Evolutionary conservation across 1,140 invertebrate species (phyloP).

Genomic region (Aphelenchoides fujianensis): DNA sequence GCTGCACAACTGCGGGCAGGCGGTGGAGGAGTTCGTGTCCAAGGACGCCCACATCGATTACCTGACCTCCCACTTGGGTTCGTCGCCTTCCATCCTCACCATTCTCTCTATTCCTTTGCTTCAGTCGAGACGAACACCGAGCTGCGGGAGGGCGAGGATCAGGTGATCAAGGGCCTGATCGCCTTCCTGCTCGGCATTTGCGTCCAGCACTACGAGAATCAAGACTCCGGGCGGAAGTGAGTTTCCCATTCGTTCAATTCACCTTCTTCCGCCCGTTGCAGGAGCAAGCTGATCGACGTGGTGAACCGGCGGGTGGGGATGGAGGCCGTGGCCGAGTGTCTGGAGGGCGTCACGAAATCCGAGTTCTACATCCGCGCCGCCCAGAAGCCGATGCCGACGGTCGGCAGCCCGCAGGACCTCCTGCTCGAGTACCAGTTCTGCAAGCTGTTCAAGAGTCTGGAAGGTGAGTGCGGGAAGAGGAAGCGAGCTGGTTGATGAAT

Average conservation of each 20-base stretch:
- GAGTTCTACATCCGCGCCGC: conserved; percentile 85
- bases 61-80: conserved; percentile 65
- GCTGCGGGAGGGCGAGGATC: conserved; percentile 71
- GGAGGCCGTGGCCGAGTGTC: conserved; percentile 81
- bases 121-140: conserved; percentile 63
- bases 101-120: too few relatives aligned
- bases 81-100: too few relatives aligned
- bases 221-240: conserved; percentile 42
- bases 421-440: conserved; percentile 87
- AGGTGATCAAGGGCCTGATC: conserved; percentile 84
- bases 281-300: conserved; percentile 77
- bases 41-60: conserved; percentile 81
- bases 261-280: conserved; percentile 51
- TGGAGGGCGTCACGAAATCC: conserved; percentile 79
- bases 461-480: conserved; percentile 57
- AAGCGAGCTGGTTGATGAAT: background rate
- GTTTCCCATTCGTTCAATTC: background rate
- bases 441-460: conserved; percentile 64
- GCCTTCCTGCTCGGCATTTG: conserved; percentile 90
- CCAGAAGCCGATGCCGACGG: conserved; percentile 84
- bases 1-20: conserved; percentile 78
- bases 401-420: conserved; percentile 74
- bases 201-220: conserved; percentile 84
- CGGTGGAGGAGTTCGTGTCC: conserved; percentile 78
- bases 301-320: conserved; percentile 85